Evolutionary conservation across 1,140 invertebrate species (phyloP), one percentile per base, ranked within the genome.

Genomic region (Meloidogyne floridensis): DNA sequence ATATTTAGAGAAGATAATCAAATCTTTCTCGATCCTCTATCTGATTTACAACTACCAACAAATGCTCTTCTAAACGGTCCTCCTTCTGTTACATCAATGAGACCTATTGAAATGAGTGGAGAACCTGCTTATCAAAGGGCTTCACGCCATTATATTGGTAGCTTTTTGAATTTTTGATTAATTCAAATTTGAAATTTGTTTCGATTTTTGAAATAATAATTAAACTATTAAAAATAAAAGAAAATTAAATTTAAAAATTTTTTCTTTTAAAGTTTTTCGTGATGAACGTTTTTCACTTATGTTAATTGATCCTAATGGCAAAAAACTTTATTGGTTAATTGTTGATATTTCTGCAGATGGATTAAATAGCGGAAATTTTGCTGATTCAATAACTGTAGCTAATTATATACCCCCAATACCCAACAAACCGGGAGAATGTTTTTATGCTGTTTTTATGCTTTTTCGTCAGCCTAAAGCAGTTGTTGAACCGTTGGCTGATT

Each of bases 251-350:
- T n/a, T n/a, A n/a, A n/a, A n/a, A n/a, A n/a, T n/a, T 81, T 80
- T 51, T 3, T 20, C 8, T 15, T 7, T 72, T 87, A 9, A 75
- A 87, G 87, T 82, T 6, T 51, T 84, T n/a, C 82, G 84, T 51
- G 89, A 90, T 51, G 88, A 89, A 54, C 81, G 79, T 51, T 88
- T 84, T 75, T 77, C 88, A 15, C 74, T 90, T 15, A 83, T 89
- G 18, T 69, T 90, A 71, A 81, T 88, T 56, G 86, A 88, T 75
- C 85, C 87, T 3, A 56, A 81, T 32, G 72, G 70, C 6, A 78
- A 82, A n/a, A 80, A 84, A 32, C 80, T 88, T 1, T 82, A 85
- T 78, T 88, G 87, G 87, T 32, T 90, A 54, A 59, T 90, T 9
- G 81, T 82, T 4, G 87, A 88, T 73, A 83, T 88, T 77, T 78